Evolutionary conservation across 2,797 vertebrate species (phyloP), one percentile per base, ranked within the genome.

Genomic region (Eulemur mongoz): DNA sequence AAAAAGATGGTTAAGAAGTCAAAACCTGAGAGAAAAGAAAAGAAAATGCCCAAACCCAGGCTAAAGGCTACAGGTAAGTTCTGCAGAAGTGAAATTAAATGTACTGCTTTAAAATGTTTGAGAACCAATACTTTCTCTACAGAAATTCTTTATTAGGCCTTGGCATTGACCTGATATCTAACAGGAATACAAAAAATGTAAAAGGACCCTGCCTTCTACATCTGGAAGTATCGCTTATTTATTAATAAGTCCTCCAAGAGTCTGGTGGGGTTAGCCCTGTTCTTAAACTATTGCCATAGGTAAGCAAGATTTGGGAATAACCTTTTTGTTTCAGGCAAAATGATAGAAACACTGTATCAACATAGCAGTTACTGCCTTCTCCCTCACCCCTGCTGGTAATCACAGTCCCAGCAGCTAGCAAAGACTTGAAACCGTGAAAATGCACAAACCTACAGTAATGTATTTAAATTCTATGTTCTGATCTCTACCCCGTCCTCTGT

Each of bases 1-100:
- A 99, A 99, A 98, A 99, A 99, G 98, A 99, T 99, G 96, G 99
- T 99, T 91, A 99, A 99, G 99, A 99, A 99, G 98, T 99, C 99
- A 86, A 99, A 99, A 97, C 99, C 99, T 45, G 99, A 99, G 97
- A 99, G 99, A 98, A 99, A 99, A 99, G 99, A 99, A 99, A 99
- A 99, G 99, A 99, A 99, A 98, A 99, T 99, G 97, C 99, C 99
- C 9, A 99, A 99, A 97, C 99, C 99, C 87, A 98, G 99, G 98
- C 99, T 99, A 99, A 99, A 99, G 99, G 99, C 99, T 92, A 99
- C 99, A 99, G 99, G 99, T 99, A 97, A 98, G 98, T 81, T 65
- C 59, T 11, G 7, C 35, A 82, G 25, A 69, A 1, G 10, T 32
- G 1, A 91, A 69, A 10, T 15, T 30, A 17, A 12, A 30, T 97